phyloP scores from a whole-genome alignment of 2,113 vertebrate species.

The Telmatochromis sp. region DNA sequence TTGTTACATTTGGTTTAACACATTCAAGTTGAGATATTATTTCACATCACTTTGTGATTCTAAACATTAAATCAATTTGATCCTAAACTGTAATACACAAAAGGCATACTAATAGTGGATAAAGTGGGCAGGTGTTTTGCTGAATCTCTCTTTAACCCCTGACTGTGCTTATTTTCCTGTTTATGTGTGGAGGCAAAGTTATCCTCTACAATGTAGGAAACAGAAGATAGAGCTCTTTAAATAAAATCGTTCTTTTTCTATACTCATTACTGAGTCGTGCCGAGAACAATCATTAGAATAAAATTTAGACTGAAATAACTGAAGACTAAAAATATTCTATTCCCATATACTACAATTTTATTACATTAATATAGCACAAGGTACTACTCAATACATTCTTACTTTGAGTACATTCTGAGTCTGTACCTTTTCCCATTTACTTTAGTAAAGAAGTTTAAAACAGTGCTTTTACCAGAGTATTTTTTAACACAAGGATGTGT shows the following conservation, averaged over 20 bases:
- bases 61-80: neutral
- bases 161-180: neutral
- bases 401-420: neutral
- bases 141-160: neutral
- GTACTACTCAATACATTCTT: neutral
- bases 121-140: neutral
- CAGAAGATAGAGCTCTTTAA: neutral
- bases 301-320: neutral
- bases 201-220: neutral
- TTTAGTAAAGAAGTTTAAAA: neutral
- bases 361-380: neutral
- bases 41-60: accelerated
- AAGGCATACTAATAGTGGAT: neutral
- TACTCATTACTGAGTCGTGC: accelerated
- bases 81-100: neutral
- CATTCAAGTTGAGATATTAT: neutral
- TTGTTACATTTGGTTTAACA: neutral
- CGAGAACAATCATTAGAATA: neutral
- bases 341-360: neutral
- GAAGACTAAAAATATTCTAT: neutral
- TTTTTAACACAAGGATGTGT: neutral
- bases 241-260: accelerated
- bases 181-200: neutral
- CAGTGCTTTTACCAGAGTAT: neutral
- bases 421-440: neutral